These are phyloP conservation scores for Geotrypetes seraphini DNA, from an alignment of 2,797 vertebrate species.

Conservation along the genomic window DNA sequence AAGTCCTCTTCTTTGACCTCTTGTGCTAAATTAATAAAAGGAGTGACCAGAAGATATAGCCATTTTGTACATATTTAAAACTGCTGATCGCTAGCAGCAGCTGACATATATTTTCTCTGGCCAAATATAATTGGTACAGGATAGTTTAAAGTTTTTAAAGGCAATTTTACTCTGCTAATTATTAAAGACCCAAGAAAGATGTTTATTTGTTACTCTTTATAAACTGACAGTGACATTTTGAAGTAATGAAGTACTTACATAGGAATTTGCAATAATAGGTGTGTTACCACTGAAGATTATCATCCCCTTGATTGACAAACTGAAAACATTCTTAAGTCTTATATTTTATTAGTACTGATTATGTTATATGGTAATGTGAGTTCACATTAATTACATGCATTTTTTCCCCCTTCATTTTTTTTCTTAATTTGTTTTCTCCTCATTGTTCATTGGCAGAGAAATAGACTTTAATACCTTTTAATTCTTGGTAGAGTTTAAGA, in stretches of 20 bases:
- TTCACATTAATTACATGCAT: conserved; percentile 22
- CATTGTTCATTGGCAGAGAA: conserved; percentile 36
- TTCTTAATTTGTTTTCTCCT: conserved; percentile 36
- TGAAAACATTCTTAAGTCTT: conserved; percentile 47
- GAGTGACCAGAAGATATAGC: no score
- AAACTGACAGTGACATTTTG: conserved; percentile 51
- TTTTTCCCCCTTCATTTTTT: conserved; percentile 25
- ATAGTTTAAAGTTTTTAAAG: no score
- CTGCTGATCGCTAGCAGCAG: no score
- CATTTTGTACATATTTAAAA: no score
- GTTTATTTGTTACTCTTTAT: conserved; percentile 49
- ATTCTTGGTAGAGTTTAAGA: conserved; percentile 40
- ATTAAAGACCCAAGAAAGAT: no score
- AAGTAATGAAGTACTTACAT: conserved; percentile 48
- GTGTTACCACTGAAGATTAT: conserved; percentile 47
- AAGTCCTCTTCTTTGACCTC: no score
- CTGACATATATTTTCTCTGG: no score
- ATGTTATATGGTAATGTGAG: conserved; percentile 28
- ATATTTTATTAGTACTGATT: conserved; percentile 45
- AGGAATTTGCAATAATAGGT: conserved; percentile 54
- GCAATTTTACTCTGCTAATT: no score
- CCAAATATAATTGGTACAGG: no score
- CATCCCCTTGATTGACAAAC: conserved; percentile 48
- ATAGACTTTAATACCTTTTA: conserved; percentile 39
- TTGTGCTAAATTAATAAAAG: no score